Evolutionary conservation across 2,113 vertebrate species (phyloP).

Genomic region (Dunckerocampus dactyliophorus): DNA sequence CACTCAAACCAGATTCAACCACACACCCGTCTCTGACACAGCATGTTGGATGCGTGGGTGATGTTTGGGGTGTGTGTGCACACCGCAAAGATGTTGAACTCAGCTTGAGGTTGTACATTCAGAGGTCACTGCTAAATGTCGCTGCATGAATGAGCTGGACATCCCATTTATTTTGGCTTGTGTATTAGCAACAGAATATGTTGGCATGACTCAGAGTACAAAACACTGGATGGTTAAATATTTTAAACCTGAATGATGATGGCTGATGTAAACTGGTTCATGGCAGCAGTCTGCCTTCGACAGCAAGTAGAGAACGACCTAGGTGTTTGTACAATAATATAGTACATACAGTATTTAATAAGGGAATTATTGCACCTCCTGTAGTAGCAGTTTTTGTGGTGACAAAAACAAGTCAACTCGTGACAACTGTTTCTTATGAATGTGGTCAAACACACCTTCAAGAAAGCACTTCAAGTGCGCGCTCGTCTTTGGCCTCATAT

Average conservation of each 20-base stretch:
- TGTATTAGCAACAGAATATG: neutral
- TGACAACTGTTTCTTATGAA: slow-evolving; percentile 6
- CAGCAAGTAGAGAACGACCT: neutral
- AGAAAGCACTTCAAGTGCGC: slow-evolving; percentile 1
- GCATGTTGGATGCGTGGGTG: neutral
- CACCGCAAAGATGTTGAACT: slow-evolving; percentile 6
- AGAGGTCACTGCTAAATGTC: slow-evolving; percentile 10
- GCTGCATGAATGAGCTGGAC: neutral
- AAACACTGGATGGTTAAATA: neutral
- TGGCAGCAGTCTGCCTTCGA: neutral
- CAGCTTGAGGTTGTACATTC: slow-evolving; percentile 10
- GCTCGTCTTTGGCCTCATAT: slow-evolving; percentile 3
- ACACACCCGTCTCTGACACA: slow-evolving; percentile 6
- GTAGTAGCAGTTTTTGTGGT: neutral
- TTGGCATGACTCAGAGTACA: neutral
- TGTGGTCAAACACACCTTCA: neutral
- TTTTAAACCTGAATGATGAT: neutral
- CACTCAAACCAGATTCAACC: slow-evolving; percentile 21
- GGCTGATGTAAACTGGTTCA: neutral
- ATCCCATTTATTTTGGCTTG: neutral
- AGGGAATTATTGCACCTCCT: neutral
- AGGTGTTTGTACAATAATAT: no score
- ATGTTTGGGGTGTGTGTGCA: neutral
- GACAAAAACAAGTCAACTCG: neutral
- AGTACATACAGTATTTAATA: no score